phyloP scores from a whole-genome alignment of 2,797 vertebrate species.

The Hoplostethus atlanticus region DNA sequence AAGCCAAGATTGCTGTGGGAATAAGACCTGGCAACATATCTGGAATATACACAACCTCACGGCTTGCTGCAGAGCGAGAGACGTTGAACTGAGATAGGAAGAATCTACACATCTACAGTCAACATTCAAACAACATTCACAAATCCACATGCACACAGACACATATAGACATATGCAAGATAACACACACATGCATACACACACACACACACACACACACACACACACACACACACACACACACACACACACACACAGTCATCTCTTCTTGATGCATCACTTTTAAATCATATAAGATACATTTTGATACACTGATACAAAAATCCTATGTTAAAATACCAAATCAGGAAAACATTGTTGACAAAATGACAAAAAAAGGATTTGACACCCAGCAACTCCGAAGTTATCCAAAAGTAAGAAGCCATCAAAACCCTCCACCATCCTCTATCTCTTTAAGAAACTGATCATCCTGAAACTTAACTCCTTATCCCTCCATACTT shows the following conservation, averaged over 20 bases:
- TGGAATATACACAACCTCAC: conserved; percentile 44
- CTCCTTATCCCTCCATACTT: background rate
- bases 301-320: background rate
- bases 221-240: background rate
- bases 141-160: conserved; percentile 19
- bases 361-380: too few relatives aligned
- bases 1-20: conserved; percentile 65
- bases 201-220: conserved; percentile 11
- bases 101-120: background rate
- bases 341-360: background rate
- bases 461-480: background rate
- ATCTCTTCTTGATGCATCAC: conserved; percentile 16
- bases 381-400: background rate
- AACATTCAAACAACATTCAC: background rate
- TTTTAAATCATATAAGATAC: conserved; percentile 5
- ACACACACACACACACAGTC: conserved; percentile 4
- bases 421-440: background rate
- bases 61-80: conserved; percentile 14
- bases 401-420: background rate
- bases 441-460: background rate
- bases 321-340: background rate
- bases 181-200: background rate
- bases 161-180: conserved; percentile 3
- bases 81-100: conserved; percentile 9
- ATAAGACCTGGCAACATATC: conserved; percentile 64